These are phyloP conservation scores for Sebastes wilsoni DNA, from an alignment of 2,797 vertebrate species.

Conservation along the genomic window DNA sequence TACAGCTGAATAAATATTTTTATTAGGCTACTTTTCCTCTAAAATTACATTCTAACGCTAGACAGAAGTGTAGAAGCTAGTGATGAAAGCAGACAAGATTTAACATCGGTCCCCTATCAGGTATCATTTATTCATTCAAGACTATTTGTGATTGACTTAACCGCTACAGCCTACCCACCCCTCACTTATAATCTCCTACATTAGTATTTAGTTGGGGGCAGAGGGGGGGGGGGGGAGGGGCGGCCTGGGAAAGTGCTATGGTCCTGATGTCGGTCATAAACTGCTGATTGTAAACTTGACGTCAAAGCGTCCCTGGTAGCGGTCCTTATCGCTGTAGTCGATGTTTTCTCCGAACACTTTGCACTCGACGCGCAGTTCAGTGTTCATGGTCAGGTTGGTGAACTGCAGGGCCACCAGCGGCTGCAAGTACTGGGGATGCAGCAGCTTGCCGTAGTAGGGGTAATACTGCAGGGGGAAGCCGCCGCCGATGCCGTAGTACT, in stretches of 20 bases:
- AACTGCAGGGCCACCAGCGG: slow-evolving; percentile 95
- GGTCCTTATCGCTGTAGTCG: slow-evolving; percentile 94
- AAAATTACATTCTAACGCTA: slow-evolving; percentile 94
- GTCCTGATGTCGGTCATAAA: slow-evolving; percentile 87
- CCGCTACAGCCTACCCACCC: slow-evolving; percentile 36
- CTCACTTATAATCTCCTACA: slow-evolving; percentile 49
- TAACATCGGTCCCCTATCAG: slow-evolving; percentile 88
- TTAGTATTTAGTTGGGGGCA: slow-evolving; percentile 56
- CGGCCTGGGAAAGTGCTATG: slow-evolving; percentile 60
- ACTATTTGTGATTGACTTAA: slow-evolving; percentile 86
- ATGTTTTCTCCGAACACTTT: slow-evolving; percentile 93
- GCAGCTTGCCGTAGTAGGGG: slow-evolving; percentile 93
- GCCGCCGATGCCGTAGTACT: slow-evolving; percentile 86
- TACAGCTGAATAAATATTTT: slow-evolving; percentile 95
- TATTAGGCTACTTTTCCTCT: slow-evolving; percentile 86
- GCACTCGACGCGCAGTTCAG: slow-evolving; percentile 92
- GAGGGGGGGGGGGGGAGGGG: background rate
- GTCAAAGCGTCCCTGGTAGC: slow-evolving; percentile 97
- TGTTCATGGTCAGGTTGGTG: slow-evolving; percentile 89
- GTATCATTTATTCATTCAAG: slow-evolving; percentile 77
- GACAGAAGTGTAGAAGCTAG: slow-evolving; percentile 92
- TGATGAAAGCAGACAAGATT: slow-evolving; percentile 90
- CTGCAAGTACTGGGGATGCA: slow-evolving; percentile 93
- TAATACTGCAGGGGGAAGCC: slow-evolving; percentile 97
- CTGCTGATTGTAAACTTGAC: slow-evolving; percentile 89